A percentile compares a stretch with the other conserved stretches of the same genome.
Evolutionary conservation across 2,888 invertebrate genomes (phyloP).

Genomic region (Lasiommata megera): DNA sequence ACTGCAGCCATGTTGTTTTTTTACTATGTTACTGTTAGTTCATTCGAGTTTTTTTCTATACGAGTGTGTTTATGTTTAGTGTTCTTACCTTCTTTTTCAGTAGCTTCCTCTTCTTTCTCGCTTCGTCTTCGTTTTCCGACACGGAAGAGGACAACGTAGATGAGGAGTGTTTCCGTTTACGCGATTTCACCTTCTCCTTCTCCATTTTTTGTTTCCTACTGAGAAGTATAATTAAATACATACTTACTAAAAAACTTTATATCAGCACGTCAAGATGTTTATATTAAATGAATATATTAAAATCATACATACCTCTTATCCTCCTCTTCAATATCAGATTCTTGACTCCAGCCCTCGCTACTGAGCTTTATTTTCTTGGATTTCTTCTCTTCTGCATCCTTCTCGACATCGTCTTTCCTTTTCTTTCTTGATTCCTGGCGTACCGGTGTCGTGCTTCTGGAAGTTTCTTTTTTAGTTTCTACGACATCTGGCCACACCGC

Average conservation of each 20-base stretch:
- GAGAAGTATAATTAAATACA: constrained; percentile 23
- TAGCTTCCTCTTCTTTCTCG: constrained; percentile 50
- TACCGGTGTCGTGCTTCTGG: constrained; percentile 44
- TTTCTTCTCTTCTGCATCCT: constrained; percentile 42
- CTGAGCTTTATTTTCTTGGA: constrained; percentile 56
- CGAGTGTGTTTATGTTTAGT: background rate
- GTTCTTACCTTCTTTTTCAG: constrained; percentile 54
- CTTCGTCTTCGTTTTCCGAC: constrained; percentile 50
- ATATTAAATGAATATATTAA: no score
- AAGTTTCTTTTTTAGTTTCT: constrained; percentile 40
- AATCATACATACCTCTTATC: constrained; percentile 53
- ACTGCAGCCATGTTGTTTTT: no score
- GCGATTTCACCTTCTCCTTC: constrained; percentile 45
- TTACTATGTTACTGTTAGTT: no score
- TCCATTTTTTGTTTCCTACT: constrained; percentile 54
- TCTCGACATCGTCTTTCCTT: constrained; percentile 34
- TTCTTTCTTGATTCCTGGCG: constrained; percentile 37
- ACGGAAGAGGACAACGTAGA: constrained; percentile 41
- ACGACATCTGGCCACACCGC: constrained; percentile 67
- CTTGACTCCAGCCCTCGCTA: constrained; percentile 72
- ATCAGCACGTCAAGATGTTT: no score
- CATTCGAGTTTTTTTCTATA: no score
- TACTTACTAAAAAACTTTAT: no score
- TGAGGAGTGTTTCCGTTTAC: constrained; percentile 58
- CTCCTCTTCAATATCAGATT: constrained; percentile 58